Evolutionary conservation across 1,140 invertebrate species (phyloP), one percentile per base, ranked within the genome.

Genomic region (Drosophila aff.): DNA sequence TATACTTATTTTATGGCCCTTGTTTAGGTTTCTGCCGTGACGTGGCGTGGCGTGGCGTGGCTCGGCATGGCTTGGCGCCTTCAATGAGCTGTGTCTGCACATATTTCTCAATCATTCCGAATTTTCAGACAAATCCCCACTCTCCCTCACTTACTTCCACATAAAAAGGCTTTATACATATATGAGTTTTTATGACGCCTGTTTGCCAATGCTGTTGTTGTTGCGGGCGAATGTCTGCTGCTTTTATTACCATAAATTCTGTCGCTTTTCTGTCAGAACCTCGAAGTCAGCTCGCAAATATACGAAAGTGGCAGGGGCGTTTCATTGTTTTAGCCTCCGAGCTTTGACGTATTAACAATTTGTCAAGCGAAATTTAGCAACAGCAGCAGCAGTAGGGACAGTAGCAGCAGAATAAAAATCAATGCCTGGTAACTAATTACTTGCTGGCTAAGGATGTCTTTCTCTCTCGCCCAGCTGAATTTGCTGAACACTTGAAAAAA

Each of bases 341-440:
- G 72, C 79, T 81, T 76, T 89, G 84, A 90, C 81, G 75, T 81
- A 90, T 85, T 84, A 89, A 85, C 81, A 90, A 89, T 89, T 89
- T 90, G 74, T 90, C 85, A 90, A 71, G 84, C 74, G 66, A 81
- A 89, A 89, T 89, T 89, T 90, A 80, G 64, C 81, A 78, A 66
- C 41, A 52, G 53, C 21, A 21, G 28, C 1, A 28, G 47, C 3
- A 33, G 53, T 0, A 28, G 26, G 2, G 18, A 28, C 28, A 73
- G 60, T 65, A 72, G 77, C 21, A 28, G 69, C 41, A 61, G 84
- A 67, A 74, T 89, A 79, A 84, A 89, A 89, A 90, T 89, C 84
- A 89, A 89, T 89, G 85, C 84, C 61, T 66, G 82, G 64, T 79
- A 89, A 89, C 85, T 89, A 89, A 89, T 89, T 89, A 89, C 84